Percentiles rank a stretch among this genome's conserved stretches.
Conservation (phyloP, 2,888 invertebrate species). For the Drosophila anceps region DNA sequence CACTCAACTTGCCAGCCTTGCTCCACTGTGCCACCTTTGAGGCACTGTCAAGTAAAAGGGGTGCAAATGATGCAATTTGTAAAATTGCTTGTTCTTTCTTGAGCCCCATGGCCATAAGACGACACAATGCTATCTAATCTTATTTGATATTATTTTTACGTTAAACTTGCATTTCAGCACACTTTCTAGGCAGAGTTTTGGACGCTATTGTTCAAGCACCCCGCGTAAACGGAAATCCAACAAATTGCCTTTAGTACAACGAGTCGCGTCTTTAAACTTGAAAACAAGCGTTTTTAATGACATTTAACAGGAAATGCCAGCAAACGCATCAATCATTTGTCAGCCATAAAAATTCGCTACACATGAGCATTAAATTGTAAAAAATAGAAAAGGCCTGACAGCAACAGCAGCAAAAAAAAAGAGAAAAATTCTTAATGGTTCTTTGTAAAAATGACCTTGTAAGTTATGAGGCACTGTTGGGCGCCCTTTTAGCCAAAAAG, state of each 20-base stretch:
- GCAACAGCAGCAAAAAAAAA: constrained; percentile 25
- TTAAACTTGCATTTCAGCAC: constrained; percentile 81
- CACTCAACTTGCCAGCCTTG: not conserved
- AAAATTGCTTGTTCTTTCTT: constrained; percentile 69
- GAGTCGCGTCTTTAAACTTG: constrained; percentile 54
- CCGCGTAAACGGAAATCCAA: constrained; percentile 21
- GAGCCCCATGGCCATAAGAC: constrained; percentile 51
- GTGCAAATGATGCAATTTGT: constrained; percentile 82
- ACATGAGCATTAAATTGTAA: constrained; percentile 72
- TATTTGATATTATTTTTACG: constrained; percentile 78
- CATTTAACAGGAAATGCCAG: constrained; percentile 76
- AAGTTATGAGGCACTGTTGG: constrained; percentile 69
- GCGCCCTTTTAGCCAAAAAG: constrained; percentile 54
- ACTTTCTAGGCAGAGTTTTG: constrained; percentile 29
- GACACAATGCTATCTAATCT: constrained; percentile 82
- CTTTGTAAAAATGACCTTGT: constrained; percentile 76
- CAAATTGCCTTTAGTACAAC: constrained; percentile 55
- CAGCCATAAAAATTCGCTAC: constrained; percentile 82
- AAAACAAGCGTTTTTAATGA: constrained; percentile 65
- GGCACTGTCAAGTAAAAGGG: constrained; percentile 61
- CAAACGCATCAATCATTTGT: constrained; percentile 81
- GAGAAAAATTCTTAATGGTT: constrained; percentile 68
- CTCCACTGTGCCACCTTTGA: constrained; percentile 45
- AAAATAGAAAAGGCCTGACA: constrained; percentile 23
- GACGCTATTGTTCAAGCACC: constrained; percentile 30